Evolutionary conservation across 2,888 invertebrate species (phyloP).

Genomic region (Euproctis similis): DNA sequence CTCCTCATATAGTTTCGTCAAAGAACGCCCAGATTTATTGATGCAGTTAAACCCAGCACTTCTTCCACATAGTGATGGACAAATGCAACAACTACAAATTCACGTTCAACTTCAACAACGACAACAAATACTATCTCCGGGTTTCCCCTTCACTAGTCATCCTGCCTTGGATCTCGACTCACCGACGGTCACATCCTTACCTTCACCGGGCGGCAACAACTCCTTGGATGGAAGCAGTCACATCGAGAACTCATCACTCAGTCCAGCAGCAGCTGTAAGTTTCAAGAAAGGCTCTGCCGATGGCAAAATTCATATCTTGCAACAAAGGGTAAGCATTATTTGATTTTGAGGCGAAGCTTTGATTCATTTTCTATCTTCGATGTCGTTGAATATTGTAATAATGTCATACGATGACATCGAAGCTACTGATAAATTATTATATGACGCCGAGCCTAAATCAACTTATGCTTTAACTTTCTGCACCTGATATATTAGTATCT

Average conservation of each 20-base stretch:
- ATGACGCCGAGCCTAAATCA: slow-evolving; percentile 73
- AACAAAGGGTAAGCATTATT: slow-evolving; percentile 89
- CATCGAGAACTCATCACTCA: slow-evolving; percentile 76
- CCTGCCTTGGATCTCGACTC: slow-evolving; percentile 84
- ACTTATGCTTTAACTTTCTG: slow-evolving; percentile 70
- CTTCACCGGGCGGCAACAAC: slow-evolving; percentile 85
- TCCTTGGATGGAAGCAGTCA: slow-evolving; percentile 80
- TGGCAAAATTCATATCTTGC: slow-evolving; percentile 81
- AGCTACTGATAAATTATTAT: slow-evolving; percentile 39
- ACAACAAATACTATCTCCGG: slow-evolving; percentile 76
- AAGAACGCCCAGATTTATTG: slow-evolving; percentile 77
- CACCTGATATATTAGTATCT: slow-evolving; percentile 25
- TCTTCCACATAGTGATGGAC: slow-evolving; percentile 73
- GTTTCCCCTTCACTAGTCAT: slow-evolving; percentile 79
- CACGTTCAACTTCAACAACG: slow-evolving; percentile 83
- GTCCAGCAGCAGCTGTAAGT: slow-evolving; percentile 82
- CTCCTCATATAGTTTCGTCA: slow-evolving; percentile 76
- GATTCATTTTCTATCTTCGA: slow-evolving; percentile 47
- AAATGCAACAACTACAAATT: slow-evolving; percentile 80
- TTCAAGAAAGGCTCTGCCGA: slow-evolving; percentile 78
- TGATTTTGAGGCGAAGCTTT: slow-evolving; percentile 77
- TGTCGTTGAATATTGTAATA: slow-evolving; percentile 33
- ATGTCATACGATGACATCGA: slow-evolving; percentile 42
- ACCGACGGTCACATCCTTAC: slow-evolving; percentile 84
- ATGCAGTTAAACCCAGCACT: slow-evolving; percentile 76